A percentile compares a stretch with the other conserved stretches of the same genome.
Evolutionary conservation across 2,797 vertebrate species (phyloP).

Genomic region (Cryptoprocta ferox): DNA sequence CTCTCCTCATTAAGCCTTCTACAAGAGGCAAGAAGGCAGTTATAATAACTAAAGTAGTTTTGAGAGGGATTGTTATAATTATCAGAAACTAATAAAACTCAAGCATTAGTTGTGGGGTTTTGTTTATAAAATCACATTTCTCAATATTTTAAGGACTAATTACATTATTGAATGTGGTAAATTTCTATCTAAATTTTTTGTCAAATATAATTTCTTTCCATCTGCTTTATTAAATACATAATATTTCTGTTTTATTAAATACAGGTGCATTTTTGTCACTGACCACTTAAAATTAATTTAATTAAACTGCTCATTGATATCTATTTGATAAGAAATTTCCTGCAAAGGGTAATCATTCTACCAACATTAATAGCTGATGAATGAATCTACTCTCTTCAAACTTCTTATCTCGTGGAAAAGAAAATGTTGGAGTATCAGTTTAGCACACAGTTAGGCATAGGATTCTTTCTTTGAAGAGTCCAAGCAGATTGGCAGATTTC

Average conservation of each 20-base stretch:
- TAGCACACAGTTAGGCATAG: background rate
- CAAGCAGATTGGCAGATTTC: background rate
- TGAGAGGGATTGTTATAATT: background rate
- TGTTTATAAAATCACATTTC: background rate
- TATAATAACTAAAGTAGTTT: background rate
- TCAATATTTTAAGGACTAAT: background rate
- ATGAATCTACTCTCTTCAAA: background rate
- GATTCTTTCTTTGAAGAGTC: background rate
- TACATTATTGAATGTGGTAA: background rate
- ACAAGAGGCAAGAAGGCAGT: background rate
- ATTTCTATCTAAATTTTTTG: background rate
- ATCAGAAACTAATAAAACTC: background rate
- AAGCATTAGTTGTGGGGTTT: background rate
- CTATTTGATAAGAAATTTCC: background rate
- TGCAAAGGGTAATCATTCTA: background rate
- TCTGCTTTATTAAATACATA: background rate
- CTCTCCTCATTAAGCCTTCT: background rate
- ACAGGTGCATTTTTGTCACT: background rate
- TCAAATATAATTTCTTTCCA: background rate
- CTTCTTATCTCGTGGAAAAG: background rate
- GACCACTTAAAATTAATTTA: constrained; percentile 4
- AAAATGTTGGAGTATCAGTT: background rate
- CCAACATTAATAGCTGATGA: background rate
- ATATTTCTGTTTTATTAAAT: background rate
- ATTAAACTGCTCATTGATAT: background rate